A percentile compares a stretch with the other conserved stretches of the same genome.
Evolutionary conservation across 2,113 vertebrate species (phyloP).

Genomic region (Climacteris rufus): DNA sequence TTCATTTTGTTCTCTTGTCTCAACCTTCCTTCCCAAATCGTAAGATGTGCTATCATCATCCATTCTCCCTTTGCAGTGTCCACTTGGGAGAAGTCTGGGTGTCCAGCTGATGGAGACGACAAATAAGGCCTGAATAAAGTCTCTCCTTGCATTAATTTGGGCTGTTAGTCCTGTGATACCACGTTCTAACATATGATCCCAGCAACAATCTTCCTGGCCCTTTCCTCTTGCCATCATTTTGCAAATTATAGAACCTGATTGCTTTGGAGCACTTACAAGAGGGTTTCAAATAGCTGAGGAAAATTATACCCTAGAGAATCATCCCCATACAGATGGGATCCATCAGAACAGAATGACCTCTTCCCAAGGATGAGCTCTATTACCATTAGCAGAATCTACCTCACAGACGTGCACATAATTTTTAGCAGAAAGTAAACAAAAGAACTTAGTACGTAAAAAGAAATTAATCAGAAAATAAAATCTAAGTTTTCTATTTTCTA

Average conservation of each 20-base stretch:
- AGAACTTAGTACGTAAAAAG: neutral
- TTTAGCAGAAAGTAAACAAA: neutral
- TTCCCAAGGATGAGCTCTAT: neutral
- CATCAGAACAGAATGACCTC: conserved; percentile 16
- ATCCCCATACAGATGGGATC: conserved; percentile 27
- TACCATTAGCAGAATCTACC: neutral
- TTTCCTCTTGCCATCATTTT: neutral
- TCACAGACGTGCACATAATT: neutral
- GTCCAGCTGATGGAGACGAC: neutral
- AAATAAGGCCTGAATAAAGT: neutral
- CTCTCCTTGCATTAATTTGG: neutral
- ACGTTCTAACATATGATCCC: neutral
- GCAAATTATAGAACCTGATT: conserved; percentile 27
- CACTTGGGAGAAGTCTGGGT: neutral
- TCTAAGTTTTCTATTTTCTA: neutral
- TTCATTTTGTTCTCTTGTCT: neutral
- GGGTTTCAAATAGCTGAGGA: conserved; percentile 35
- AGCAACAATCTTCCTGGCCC: neutral
- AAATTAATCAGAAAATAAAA: neutral
- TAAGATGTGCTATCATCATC: neutral
- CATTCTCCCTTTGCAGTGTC: neutral
- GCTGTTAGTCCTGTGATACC: neutral
- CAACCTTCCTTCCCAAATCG: neutral
- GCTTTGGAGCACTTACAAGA: neutral
- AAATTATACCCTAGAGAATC: conserved; percentile 40